These are phyloP conservation scores for Peromyscus eremicus DNA, from an alignment of 2,797 vertebrate genomes.

Conservation along the genomic window DNA sequence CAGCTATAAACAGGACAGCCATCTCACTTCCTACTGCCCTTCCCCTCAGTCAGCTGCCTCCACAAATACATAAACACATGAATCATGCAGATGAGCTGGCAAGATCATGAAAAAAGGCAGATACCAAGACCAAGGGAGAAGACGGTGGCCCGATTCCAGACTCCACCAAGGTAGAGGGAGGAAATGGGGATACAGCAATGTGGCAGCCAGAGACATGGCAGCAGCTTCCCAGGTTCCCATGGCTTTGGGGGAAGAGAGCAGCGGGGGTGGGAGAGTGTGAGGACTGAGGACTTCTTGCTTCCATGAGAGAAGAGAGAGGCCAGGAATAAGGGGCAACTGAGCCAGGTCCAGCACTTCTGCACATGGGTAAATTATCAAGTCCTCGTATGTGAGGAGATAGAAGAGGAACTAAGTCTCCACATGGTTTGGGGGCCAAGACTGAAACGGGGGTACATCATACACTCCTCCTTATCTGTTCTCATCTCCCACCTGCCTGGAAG, in stretches of 20 bases:
- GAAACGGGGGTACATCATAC: not conserved
- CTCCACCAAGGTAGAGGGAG: not conserved
- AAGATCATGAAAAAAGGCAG: constrained; percentile 61
- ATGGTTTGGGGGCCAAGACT: not conserved
- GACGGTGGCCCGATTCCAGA: not conserved
- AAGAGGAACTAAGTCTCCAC: not conserved
- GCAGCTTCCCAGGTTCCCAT: not conserved
- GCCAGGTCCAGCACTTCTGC: not conserved
- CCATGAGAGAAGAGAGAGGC: not conserved
- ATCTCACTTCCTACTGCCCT: constrained; percentile 22
- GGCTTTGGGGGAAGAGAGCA: not conserved
- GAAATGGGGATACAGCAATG: not conserved
- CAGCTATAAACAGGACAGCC: constrained; percentile 51
- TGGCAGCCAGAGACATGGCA: not conserved
- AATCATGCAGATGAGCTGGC: constrained; percentile 52
- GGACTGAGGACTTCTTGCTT: not conserved
- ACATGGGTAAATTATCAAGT: too few species aligned
- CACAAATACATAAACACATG: constrained; percentile 71
- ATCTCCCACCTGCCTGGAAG: not conserved
- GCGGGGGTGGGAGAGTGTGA: not conserved
- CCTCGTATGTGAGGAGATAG: not conserved
- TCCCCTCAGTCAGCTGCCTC: constrained; percentile 34
- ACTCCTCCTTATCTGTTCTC: not conserved
- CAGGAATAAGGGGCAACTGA: not conserved
- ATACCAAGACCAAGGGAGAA: constrained; percentile 10